Evolutionary conservation across 23 tunicate species (phyloP).

Genomic region (Styela plicata): DNA sequence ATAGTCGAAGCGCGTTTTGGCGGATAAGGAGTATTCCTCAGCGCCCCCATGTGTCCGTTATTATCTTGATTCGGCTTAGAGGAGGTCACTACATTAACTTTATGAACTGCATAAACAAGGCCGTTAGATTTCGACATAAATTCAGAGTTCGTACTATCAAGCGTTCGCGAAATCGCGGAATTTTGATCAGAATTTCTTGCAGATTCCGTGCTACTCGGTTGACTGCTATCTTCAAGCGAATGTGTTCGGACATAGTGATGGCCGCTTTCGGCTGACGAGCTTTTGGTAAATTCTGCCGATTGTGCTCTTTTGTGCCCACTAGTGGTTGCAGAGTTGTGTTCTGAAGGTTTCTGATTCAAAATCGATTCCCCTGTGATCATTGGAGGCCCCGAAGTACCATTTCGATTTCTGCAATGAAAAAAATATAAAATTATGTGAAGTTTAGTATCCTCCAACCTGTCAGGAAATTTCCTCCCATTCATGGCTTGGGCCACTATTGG

Average conservation of each 20-base stretch:
- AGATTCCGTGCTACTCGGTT: background rate
- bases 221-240: background rate
- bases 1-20: slow-evolving; percentile 3
- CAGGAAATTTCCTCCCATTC: too few relatives aligned
- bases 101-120: slow-evolving; percentile 19
- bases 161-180: background rate
- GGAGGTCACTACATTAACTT: slow-evolving; percentile 2
- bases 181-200: background rate
- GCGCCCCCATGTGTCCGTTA: background rate
- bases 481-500: too few relatives aligned
- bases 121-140: slow-evolving; percentile 8
- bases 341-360: slow-evolving; percentile 21
- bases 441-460: too few relatives aligned
- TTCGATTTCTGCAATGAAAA: background rate
- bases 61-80: background rate
- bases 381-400: background rate
- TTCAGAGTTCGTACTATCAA: background rate
- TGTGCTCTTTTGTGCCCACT: background rate
- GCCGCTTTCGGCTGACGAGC: background rate
- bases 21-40: slow-evolving; percentile 1
- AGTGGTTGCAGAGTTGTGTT: background rate
- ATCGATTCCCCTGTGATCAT: slow-evolving; percentile 29
- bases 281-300: slow-evolving; percentile 4
- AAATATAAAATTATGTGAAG: too few relatives aligned
- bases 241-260: background rate